These are phyloP conservation scores for Acromyrmex charruanus DNA, from an alignment of 1,140 invertebrate genomes.

Conservation along the genomic window DNA sequence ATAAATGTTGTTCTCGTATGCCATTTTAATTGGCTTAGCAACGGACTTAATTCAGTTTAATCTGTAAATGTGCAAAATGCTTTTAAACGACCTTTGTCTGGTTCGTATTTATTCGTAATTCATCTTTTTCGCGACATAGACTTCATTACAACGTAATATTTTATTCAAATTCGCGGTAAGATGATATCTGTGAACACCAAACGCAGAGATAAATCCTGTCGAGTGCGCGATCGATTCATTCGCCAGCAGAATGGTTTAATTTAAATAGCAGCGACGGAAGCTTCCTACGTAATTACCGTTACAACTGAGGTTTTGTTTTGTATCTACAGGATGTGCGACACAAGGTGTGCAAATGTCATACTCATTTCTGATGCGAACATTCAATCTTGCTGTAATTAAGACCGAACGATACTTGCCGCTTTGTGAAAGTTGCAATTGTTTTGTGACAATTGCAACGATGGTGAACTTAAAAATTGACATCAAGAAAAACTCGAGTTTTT, in stretches of 20 bases:
- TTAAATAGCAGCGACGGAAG: constrained; percentile 34
- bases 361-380: constrained; percentile 9
- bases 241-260: constrained; percentile 44
- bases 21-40: neutral
- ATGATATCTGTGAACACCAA: neutral
- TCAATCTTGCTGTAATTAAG: constrained; percentile 53
- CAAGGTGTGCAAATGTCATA: constrained; percentile 10
- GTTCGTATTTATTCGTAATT: neutral
- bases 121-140: neutral
- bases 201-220: constrained; percentile 31
- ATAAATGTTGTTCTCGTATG: neutral
- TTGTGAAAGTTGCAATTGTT: constrained; percentile 68
- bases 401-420: constrained; percentile 28
- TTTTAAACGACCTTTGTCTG: neutral
- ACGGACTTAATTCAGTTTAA: neutral
- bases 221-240: constrained; percentile 19
- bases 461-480: neutral
- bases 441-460: neutral
- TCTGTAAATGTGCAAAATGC: neutral
- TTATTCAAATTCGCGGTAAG: constrained; percentile 30
- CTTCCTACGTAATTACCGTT: constrained; percentile 10
- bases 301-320: constrained; percentile 24
- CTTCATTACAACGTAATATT: neutral
- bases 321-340: neutral
- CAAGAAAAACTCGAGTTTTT: neutral